Conservation (phyloP, 2,888 invertebrate genomes). For the Coremacera marginata region DNA sequence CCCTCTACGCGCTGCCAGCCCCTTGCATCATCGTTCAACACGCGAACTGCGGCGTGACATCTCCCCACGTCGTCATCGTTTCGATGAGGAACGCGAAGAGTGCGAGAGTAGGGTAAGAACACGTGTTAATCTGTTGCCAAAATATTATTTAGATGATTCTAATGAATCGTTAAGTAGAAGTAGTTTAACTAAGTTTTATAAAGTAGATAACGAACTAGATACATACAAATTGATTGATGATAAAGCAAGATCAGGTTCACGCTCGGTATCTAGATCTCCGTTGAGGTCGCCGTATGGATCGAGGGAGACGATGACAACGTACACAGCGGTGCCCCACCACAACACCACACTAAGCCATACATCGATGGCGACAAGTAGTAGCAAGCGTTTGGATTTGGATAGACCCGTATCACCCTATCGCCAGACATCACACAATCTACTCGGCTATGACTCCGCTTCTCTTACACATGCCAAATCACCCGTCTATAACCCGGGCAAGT, state of each 20-base stretch:
- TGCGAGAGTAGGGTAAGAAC: conserved; percentile 67
- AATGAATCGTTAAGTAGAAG: conserved; percentile 61
- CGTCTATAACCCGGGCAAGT: conserved; percentile 63
- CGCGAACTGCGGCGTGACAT: conserved; percentile 63
- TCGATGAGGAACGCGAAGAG: conserved; percentile 65
- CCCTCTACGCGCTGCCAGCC: conserved; percentile 58
- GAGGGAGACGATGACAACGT: conserved; percentile 44
- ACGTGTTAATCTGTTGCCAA: conserved; percentile 67
- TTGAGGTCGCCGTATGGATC: conserved; percentile 60
- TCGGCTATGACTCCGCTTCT: conserved; percentile 47
- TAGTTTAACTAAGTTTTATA: conserved; percentile 68
- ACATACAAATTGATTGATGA: conserved; percentile 56
- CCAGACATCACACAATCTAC: conserved; percentile 51
- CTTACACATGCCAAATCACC: conserved; percentile 57
- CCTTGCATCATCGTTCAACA: conserved; percentile 59
- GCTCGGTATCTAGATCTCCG: conserved; percentile 61
- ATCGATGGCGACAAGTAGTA: conserved; percentile 43
- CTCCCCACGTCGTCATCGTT: conserved; percentile 64
- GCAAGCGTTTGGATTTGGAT: conserved; percentile 47
- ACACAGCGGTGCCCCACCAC: conserved; percentile 39
- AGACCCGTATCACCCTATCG: conserved; percentile 58
- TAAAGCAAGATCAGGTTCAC: conserved; percentile 54
- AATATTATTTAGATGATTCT: conserved; percentile 63
- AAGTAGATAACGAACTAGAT: conserved; percentile 69
- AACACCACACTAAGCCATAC: conserved; percentile 32